phyloP scores from a whole-genome alignment of 2,113 vertebrate species.

The Eudorcas thomsonii region DNA sequence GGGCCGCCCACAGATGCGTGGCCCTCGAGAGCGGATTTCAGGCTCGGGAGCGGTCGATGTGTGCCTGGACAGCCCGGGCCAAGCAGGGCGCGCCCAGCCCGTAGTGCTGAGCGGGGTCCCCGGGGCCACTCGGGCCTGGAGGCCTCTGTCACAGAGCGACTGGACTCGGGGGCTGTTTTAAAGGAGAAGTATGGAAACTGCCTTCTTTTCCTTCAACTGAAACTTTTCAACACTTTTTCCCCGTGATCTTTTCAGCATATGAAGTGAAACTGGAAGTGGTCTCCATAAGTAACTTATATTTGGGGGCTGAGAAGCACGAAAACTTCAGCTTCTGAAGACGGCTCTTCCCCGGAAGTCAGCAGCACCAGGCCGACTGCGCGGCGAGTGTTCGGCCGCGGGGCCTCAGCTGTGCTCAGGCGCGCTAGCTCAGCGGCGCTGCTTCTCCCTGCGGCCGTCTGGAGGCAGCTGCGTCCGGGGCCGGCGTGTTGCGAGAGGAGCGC shows the following conservation, averaged over 20 bases:
- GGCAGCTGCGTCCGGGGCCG: background rate
- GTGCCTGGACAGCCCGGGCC: background rate
- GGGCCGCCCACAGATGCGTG: background rate
- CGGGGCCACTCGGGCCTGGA: background rate
- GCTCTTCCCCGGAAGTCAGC: background rate
- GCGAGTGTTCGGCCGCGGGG: background rate
- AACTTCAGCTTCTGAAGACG: background rate
- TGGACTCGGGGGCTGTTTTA: background rate
- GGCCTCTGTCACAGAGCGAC: background rate
- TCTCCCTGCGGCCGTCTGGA: background rate
- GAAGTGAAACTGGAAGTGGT: slow-evolving; percentile 66
- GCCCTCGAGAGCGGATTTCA: background rate
- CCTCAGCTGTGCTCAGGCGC: background rate
- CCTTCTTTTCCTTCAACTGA: background rate
- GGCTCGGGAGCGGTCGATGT: background rate
- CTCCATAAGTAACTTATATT: background rate
- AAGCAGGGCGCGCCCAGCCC: background rate
- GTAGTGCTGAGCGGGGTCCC: background rate
- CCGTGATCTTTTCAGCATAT: background rate
- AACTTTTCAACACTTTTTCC: background rate
- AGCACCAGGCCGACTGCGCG: background rate
- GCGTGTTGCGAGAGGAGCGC: background rate
- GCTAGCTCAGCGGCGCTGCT: background rate
- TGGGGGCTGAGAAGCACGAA: background rate
- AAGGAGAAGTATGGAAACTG: background rate